Evolutionary conservation across 2,113 vertebrate genomes (phyloP), one percentile per base, ranked within the genome.

Genomic region (Sula dactylatra): DNA sequence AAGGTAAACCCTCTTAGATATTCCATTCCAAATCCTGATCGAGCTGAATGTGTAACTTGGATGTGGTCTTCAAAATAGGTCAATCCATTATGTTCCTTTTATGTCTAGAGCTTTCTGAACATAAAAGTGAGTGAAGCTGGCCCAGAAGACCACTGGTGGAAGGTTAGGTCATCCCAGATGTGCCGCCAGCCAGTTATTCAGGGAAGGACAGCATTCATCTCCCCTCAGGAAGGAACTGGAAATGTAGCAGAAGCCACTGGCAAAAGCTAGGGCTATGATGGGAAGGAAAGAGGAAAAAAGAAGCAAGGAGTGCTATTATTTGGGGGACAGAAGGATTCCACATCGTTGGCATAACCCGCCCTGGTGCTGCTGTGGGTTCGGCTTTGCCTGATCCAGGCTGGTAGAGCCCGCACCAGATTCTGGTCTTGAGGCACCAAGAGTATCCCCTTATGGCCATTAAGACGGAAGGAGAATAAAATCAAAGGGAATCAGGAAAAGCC

Each of bases 401-500:
- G 40, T 72, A 86, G 12, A 91, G 2, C 50, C 42, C 16, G 2
- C 9, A n/a, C 24, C 49, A 65, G 20, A 29, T 56, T 71, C 66
- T 70, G 70, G 16, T 79, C 87, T 84, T 36, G 61, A 92, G 86
- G 42, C 76, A 94, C 77, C 0, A 1, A 71, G 55, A 87, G 32
- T 59, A 52, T 86, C 8, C 76, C 44, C 1, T 91, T 70, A 70
- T 36, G 55, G 58, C 73, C 34, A 88, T 69, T 78, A 88, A 49
- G 86, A 61, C 40, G 10, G 79, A 94, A 96, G 54, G 54, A 87
- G 94, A 95, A 90, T 88, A 49, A 96, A 98, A 97, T 94, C 71
- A 93, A 97, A 97, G 72, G 36, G 74, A 96, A 72, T 91, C 84
- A 97, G 95, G 96, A 96, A 94, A 94, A 96, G n/a, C 77, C 94